Evolutionary conservation across 2,888 invertebrate genomes (phyloP), one percentile per base, ranked within the genome.

Genomic region (Metacarcinus magister): DNA sequence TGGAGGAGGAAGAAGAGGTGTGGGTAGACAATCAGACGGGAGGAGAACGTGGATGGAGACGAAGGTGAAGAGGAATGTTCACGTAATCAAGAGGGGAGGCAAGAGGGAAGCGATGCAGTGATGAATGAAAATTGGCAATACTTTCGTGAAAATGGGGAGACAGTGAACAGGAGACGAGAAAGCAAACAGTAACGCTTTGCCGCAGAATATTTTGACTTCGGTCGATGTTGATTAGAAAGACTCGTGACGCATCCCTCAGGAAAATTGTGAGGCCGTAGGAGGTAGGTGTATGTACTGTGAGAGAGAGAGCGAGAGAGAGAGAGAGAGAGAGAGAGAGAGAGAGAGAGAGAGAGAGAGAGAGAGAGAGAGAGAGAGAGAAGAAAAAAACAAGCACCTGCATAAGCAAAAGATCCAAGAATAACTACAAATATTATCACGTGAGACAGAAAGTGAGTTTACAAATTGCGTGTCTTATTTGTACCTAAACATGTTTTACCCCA

Each of bases 71-170:
- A 82, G 82, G 82, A 82, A 32, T 32, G 82, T 32, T 67, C 23
- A 32, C 10, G 32, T 32, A 82, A 82, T 82, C 32, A 82, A 13
- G 32, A 82, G 32, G 82, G 28, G 32, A 82, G 32, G 82, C 32
- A 82, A 82, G 23, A 82, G 82, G 32, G 10, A 32, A 32, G 82
- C 82, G 82, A 82, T 82, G 28, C 82, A 10, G 32, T 82, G 82
- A 82, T 82, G 82, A 82, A 82, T 82, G 82, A 82, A 82, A 82
- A 82, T 28, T 82, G 82, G 82, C 82, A 82, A 82, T 82, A 32
- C 13, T 8, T 82, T 32, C 32, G 8, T 82, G 32, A 0, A 28
- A 82, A 82, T 82, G 32, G 82, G 28, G 32, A 82, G n/a, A 28
- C 75, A 28, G 75, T 28, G 75, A 82, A 13, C 32, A 23, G 13